Base-by-base conservation (phyloP, 2,797 vertebrate species). In the Hemibagrus guttatus region DNA sequence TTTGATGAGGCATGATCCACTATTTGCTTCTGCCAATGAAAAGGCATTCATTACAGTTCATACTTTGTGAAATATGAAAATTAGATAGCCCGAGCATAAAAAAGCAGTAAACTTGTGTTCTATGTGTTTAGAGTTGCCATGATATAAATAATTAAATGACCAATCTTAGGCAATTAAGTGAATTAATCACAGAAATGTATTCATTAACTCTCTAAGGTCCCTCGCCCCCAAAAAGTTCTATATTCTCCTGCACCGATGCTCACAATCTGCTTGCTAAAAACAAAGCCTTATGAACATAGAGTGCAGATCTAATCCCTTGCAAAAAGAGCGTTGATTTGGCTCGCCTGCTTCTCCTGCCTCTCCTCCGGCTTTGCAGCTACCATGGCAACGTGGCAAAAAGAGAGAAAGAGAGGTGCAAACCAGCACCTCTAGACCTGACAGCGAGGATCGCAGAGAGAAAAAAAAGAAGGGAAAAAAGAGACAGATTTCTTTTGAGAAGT, bases 301-400 rank as follows among this genome's bases (percentile, higher is more conserved):
- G 75, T 71, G 72, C 58, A 86, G 85, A 88, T 89, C 80, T 85
- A 88, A 86, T 87, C 88, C 49, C 85, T 87, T 83, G 83, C 82
- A 89, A 83, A 89, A 89, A 89, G 81, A 78, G 84, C 90, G 83
- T 90, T 89, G 86, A 87, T 81, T 82, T 71, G 68, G 64, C 88
- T 93, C 86, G 90, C 90, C 92, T 89, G 88, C 84, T 87, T 90
- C 88, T 87, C 72, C 28, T 35, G 89, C 72, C 71, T 87, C 88
- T 91, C 86, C 86, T 85, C 80, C 6, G 54, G 86, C 86, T 88
- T 78, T 68, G 35, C 42, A 76, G 89, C 85, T 91, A 84, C 87
- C 90, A 91, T 91, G 90, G 91, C 74, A 91, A 94, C 89, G 39
- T 78, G 86, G 85, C 89, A 83, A 85, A 42, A 59, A 89, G 58